These are phyloP conservation scores for Tachina fera DNA, from an alignment of 2,888 invertebrate genomes.

Conservation along the genomic window DNA sequence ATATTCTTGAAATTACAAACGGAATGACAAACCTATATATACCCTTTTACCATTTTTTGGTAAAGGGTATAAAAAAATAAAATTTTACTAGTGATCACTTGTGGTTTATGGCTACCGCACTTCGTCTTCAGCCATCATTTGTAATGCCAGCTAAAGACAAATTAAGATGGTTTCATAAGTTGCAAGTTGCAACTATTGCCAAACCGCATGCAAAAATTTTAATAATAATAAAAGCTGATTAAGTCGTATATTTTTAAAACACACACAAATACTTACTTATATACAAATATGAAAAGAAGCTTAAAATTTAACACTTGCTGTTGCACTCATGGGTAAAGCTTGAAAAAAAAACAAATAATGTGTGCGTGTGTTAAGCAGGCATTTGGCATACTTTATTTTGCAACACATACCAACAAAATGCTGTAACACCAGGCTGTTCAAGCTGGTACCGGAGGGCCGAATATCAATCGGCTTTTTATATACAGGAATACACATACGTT, in stretches of 20 bases:
- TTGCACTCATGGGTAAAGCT: too few species aligned
- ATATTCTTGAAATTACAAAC: too few species aligned
- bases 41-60: too few species aligned
- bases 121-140: constrained; percentile 29
- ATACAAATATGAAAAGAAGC: background rate
- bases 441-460: too few species aligned
- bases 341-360: too few species aligned
- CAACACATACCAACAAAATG: constrained; percentile 1
- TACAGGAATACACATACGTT: too few species aligned
- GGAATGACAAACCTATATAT: too few species aligned
- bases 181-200: constrained; percentile 35
- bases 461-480: too few species aligned
- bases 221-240: constrained; percentile 64
- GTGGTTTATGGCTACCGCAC: constrained; percentile 49
- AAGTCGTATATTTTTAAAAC: constrained; percentile 61
- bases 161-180: constrained; percentile 52
- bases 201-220: constrained; percentile 36
- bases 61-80: too few species aligned
- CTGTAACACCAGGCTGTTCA: background rate
- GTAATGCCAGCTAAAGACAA: constrained; percentile 38
- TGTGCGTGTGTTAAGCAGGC: background rate
- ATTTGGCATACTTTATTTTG: constrained; percentile 26
- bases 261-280: background rate
- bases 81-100: constrained; percentile 29
- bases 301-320: constrained; percentile 16